phyloP scores from a whole-genome alignment of 2,888 invertebrate species.

The Cerceris ruficornis region DNA sequence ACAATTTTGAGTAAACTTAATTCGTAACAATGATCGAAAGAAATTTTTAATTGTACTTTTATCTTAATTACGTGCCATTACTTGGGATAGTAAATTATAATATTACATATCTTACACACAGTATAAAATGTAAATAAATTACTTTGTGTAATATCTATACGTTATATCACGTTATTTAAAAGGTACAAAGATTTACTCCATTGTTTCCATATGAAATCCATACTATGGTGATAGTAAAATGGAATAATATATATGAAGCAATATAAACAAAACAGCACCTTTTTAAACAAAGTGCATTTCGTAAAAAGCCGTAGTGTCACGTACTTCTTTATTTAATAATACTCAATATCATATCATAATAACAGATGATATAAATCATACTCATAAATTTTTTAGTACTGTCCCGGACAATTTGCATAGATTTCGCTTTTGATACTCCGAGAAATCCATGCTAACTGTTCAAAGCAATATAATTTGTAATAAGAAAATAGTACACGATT shows the following conservation, averaged over 20 bases:
- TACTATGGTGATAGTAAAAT: conserved; percentile 38
- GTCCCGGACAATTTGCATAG: too few relatives aligned
- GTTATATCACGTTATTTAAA: conserved; percentile 48
- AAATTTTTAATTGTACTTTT: neutral
- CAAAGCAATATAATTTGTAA: neutral
- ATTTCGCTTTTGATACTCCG: too few relatives aligned
- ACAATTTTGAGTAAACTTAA: neutral
- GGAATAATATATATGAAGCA: conserved; percentile 24
- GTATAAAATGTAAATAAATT: conserved; percentile 52
- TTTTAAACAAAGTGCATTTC: conserved; percentile 25
- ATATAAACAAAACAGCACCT: conserved; percentile 19
- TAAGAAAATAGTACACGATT: conserved; percentile 9
- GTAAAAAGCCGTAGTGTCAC: conserved; percentile 6
- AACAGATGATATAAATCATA: conserved; percentile 8
- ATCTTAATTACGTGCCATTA: conserved; percentile 4
- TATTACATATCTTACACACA: conserved; percentile 39
- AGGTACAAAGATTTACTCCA: conserved; percentile 45
- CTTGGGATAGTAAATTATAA: conserved; percentile 38
- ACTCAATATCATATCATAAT: neutral
- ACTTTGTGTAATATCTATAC: conserved; percentile 46
- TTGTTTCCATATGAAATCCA: conserved; percentile 11
- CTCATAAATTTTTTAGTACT: neutral
- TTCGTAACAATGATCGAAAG: conserved; percentile 6
- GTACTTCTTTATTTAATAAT: conserved; percentile 13
- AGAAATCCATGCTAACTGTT: too few relatives aligned